Percentiles rank a stretch among this genome's conserved stretches.
Evolutionary conservation across 2,797 vertebrate species (phyloP).

Genomic region (Sylvia borin): DNA sequence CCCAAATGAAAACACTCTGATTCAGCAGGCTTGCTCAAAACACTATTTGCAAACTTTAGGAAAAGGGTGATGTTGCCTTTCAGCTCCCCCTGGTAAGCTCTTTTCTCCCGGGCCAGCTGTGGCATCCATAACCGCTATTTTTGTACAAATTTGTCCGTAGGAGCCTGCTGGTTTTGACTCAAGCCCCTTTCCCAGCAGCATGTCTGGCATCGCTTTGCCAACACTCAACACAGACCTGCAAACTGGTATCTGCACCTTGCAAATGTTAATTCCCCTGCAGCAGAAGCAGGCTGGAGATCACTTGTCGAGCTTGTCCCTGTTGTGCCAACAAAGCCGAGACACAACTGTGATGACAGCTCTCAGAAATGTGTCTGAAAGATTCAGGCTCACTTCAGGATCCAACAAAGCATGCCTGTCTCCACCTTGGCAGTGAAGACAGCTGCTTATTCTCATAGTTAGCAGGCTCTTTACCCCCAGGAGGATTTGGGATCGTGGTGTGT

Average conservation of each 20-base stretch:
- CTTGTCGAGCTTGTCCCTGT: accelerated
- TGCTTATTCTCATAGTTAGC: neutral
- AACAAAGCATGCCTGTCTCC: neutral
- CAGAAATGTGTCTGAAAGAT: neutral
- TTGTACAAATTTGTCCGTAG: neutral
- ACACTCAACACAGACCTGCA: neutral
- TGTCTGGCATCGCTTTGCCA: neutral
- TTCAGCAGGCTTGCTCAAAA: neutral
- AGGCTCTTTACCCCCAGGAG: neutral
- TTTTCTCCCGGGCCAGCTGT: neutral
- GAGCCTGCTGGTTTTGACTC: accelerated
- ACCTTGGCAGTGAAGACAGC: neutral
- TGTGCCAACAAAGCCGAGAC: neutral
- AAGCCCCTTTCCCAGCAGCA: accelerated
- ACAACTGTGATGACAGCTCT: neutral
- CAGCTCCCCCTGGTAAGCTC: neutral
- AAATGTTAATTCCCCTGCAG: neutral
- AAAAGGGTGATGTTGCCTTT: neutral
- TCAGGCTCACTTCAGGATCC: neutral
- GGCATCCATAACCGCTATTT: neutral
- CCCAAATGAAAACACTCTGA: neutral
- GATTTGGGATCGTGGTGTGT: neutral
- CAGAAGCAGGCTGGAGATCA: neutral
- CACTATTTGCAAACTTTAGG: neutral
- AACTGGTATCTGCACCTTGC: neutral